Evolutionary conservation across 2,888 invertebrate species (phyloP).

Genomic region (Prenolepis imparis): DNA sequence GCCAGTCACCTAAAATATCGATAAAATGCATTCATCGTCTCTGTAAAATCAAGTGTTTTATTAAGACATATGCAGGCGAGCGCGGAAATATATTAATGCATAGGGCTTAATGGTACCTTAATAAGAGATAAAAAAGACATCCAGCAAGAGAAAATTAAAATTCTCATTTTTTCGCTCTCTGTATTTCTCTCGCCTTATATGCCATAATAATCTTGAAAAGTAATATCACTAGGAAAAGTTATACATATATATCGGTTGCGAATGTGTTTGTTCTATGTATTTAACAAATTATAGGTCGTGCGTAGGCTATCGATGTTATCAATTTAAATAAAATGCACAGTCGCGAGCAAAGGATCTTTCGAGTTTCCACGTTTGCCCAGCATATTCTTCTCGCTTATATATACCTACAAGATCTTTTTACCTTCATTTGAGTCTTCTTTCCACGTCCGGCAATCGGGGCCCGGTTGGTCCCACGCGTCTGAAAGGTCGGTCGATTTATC

Average conservation of each 20-base stretch:
- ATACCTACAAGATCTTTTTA: constrained; percentile 61
- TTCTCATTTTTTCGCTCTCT: no score
- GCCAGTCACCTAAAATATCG: constrained; percentile 79
- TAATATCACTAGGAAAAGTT: neutral
- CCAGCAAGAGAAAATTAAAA: constrained; percentile 8
- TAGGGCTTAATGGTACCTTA: neutral
- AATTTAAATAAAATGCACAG: neutral
- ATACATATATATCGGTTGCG: neutral
- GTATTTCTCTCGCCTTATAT: neutral
- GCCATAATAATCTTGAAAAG: neutral
- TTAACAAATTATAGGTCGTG: neutral
- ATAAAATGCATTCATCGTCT: neutral
- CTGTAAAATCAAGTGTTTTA: neutral
- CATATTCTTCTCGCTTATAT: neutral
- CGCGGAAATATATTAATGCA: neutral
- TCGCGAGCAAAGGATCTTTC: neutral
- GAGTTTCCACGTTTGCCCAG: neutral
- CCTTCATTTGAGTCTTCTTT: constrained; percentile 85
- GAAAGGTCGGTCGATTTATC: constrained; percentile 82
- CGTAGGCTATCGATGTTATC: neutral
- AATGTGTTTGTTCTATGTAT: neutral
- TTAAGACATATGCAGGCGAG: neutral
- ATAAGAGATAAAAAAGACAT: constrained; percentile 39
- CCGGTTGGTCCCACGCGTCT: constrained; percentile 80
- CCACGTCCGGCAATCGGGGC: constrained; percentile 81